Evolutionary conservation across 2,888 invertebrate species (phyloP).

Genomic region (Syrista parreyssii): DNA sequence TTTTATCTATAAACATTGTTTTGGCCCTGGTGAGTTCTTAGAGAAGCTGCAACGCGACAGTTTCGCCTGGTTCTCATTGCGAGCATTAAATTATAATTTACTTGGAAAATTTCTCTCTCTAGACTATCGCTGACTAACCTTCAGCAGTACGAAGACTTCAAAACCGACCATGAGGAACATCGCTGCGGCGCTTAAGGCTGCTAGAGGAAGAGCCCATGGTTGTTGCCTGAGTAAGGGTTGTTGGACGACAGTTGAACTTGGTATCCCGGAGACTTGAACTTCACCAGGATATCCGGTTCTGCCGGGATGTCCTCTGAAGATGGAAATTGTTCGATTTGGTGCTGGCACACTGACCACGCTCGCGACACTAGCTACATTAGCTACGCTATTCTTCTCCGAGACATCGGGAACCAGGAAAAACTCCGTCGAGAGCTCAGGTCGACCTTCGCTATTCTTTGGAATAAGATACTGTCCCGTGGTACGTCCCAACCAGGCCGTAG

Average conservation of each 20-base stretch:
- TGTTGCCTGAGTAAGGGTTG: constrained; percentile 74
- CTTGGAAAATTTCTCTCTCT: not conserved
- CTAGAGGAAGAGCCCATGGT: constrained; percentile 91
- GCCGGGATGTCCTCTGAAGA: constrained; percentile 48
- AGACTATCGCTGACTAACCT: constrained; percentile 42
- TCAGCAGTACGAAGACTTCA: constrained; percentile 88
- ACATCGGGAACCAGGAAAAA: constrained; percentile 79
- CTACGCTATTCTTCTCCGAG: constrained; percentile 55
- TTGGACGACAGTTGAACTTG: constrained; percentile 51
- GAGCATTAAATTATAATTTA: not conserved
- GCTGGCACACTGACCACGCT: constrained; percentile 62
- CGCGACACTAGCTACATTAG: constrained; percentile 52
- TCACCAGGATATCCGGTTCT: constrained; percentile 34
- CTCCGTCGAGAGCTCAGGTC: constrained; percentile 86
- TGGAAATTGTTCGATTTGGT: constrained; percentile 57
- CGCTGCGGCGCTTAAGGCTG: constrained; percentile 85
- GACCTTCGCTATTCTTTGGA: constrained; percentile 61
- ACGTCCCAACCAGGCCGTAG: constrained; percentile 62
- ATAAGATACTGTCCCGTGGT: constrained; percentile 63
- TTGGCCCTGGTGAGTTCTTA: not conserved
- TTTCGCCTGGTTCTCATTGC: not conserved
- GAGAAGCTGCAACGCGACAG: not conserved
- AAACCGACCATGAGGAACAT: constrained; percentile 88
- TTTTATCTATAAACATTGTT: not conserved
- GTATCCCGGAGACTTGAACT: not conserved